Evolutionary conservation across 2,797 vertebrate species (phyloP).

Genomic region (Balearica regulorum): DNA sequence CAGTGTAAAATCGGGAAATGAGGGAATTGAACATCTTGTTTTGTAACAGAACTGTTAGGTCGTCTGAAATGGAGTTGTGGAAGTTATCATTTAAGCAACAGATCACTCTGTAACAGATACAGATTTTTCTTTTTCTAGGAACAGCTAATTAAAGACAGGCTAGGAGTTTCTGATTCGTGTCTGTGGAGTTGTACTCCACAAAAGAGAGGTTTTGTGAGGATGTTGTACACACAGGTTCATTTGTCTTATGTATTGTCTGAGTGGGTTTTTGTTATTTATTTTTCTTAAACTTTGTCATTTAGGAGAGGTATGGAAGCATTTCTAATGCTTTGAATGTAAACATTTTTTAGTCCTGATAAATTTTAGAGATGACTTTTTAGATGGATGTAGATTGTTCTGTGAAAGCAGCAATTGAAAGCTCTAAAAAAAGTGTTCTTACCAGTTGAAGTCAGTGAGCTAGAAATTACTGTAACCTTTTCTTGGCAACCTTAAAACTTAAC

Average conservation of each 20-base stretch:
- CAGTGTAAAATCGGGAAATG: background rate
- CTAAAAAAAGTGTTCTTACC: background rate
- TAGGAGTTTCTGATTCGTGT: background rate
- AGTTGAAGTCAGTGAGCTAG: background rate
- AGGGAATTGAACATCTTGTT: background rate
- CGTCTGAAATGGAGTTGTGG: background rate
- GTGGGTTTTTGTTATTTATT: background rate
- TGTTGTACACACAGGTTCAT: background rate
- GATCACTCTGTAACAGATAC: background rate
- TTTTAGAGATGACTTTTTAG: background rate
- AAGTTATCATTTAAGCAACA: background rate
- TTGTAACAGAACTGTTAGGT: background rate
- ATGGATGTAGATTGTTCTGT: background rate
- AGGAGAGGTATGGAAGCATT: background rate
- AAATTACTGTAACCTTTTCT: background rate
- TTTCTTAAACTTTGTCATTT: background rate
- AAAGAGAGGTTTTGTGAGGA: background rate
- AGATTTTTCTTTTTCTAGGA: background rate
- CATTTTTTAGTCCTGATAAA: background rate
- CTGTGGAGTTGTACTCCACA: background rate
- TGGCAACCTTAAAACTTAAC: background rate
- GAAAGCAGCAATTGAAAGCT: background rate
- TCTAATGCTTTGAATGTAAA: background rate
- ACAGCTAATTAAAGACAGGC: slow-evolving; percentile 1
- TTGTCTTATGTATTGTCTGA: background rate